Evolutionary conservation across 2,888 invertebrate genomes (phyloP).

Genomic region (Melanchra persicariae): DNA sequence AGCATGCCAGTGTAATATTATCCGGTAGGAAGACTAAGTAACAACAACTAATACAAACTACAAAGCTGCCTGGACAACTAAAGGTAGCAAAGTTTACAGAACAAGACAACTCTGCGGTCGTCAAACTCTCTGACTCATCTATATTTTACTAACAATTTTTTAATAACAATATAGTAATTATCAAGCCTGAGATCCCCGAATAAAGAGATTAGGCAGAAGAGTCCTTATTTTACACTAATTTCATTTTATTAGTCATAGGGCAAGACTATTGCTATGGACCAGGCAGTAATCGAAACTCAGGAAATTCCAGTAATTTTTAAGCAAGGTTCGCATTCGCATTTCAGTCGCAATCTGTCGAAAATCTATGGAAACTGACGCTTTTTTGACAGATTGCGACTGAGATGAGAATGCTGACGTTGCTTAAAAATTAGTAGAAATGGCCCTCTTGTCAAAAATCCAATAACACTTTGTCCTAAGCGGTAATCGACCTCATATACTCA

Average conservation of each 20-base stretch:
- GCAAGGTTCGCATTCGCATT: too few species aligned
- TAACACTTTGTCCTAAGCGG: too few species aligned
- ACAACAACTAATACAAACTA: not conserved
- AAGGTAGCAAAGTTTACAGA: not conserved
- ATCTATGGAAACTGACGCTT: too few species aligned
- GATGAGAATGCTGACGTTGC: too few species aligned
- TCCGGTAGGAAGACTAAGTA: not conserved
- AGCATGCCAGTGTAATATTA: not conserved
- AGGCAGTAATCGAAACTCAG: not conserved
- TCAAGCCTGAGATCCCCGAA: not conserved
- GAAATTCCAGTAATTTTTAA: too few species aligned
- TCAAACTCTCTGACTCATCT: not conserved
- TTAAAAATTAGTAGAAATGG: too few species aligned
- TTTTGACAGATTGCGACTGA: too few species aligned
- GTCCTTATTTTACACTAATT: too few species aligned
- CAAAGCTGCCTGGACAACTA: not conserved
- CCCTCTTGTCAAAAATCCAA: too few species aligned
- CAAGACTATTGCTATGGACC: not conserved
- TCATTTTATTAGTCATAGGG: too few species aligned
- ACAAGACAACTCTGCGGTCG: slow-evolving; percentile 1
- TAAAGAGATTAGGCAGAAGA: not conserved
- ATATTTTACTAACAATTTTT: not conserved
- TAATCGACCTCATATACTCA: too few species aligned
- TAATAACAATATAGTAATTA: not conserved
- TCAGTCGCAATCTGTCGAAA: too few species aligned